phyloP scores from a whole-genome alignment of 2,888 invertebrate genomes.

The Himalopsyche anomala region DNA sequence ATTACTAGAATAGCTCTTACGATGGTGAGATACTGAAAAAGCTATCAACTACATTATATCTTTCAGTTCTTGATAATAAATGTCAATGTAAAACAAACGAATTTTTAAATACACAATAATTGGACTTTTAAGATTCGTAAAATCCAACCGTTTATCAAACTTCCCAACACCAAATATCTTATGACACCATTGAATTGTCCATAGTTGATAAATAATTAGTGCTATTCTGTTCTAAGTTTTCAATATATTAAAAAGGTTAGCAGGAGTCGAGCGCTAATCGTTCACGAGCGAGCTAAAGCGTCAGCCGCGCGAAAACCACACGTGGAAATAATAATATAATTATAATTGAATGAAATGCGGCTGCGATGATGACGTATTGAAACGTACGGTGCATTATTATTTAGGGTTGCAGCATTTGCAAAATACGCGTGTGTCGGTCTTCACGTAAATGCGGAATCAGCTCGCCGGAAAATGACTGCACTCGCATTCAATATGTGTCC shows the following conservation, averaged over 20 bases:
- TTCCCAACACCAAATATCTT: too few species aligned
- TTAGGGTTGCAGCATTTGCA: conserved; percentile 54
- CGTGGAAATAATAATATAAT: conserved; percentile 61
- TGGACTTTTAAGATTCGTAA: too few species aligned
- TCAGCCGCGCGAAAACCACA: conserved; percentile 55
- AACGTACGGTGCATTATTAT: conserved; percentile 50
- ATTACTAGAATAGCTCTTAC: too few species aligned
- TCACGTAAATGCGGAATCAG: conserved; percentile 48
- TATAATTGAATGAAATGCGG: conserved; percentile 62
- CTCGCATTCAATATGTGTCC: conserved; percentile 14
- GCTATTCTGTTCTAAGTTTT: not conserved
- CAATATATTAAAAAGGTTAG: not conserved
- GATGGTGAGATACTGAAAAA: too few species aligned
- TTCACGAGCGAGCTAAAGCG: conserved; percentile 47
- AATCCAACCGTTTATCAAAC: too few species aligned
- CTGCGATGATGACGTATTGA: conserved; percentile 50
- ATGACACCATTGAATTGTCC: too few species aligned
- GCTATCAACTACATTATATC: too few species aligned
- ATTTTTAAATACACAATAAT: too few species aligned
- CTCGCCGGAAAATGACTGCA: conserved; percentile 28
- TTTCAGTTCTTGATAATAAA: too few species aligned
- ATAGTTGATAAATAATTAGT: too few species aligned
- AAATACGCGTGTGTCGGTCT: conserved; percentile 43
- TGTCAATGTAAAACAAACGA: too few species aligned
- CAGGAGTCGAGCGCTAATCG: not conserved